phyloP scores from a whole-genome alignment of 2,888 invertebrate genomes.

The Sarcophaga variegata region DNA sequence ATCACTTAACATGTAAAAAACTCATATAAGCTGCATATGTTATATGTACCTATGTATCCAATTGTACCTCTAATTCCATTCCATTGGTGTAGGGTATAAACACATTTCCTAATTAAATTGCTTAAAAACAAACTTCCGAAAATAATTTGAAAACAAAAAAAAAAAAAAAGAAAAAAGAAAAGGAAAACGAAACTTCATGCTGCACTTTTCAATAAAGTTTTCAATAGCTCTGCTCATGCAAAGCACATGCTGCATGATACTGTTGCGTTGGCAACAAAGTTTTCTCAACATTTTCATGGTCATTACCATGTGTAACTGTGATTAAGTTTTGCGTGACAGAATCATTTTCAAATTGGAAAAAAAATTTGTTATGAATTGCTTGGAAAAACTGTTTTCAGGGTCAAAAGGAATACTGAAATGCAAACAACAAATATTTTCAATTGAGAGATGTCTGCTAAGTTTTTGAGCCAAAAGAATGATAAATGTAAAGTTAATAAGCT shows the following conservation, averaged over 20 bases:
- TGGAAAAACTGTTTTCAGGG: background rate
- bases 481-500: background rate
- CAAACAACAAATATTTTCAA: background rate
- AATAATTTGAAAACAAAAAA: background rate
- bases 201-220: conserved; percentile 25
- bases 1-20: too few relatives aligned
- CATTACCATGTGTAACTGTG: conserved; percentile 58
- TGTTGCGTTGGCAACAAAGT: conserved; percentile 2
- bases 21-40: too few relatives aligned
- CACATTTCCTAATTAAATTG: conserved; percentile 69
- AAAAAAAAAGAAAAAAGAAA: background rate
- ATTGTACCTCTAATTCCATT: too few relatives aligned
- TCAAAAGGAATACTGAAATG: background rate
- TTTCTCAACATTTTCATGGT: conserved; percentile 65
- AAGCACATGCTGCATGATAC: background rate
- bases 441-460: background rate
- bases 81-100: conserved; percentile 3
- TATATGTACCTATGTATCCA: too few relatives aligned
- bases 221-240: too few relatives aligned
- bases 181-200: conserved; percentile 9
- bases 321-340: conserved; percentile 36
- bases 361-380: background rate
- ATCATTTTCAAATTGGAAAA: conserved; percentile 39
- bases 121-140: conserved; percentile 61
- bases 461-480: background rate